Evolutionary conservation across 2,888 invertebrate species (phyloP).

Genomic region (Gortyna flavago): DNA sequence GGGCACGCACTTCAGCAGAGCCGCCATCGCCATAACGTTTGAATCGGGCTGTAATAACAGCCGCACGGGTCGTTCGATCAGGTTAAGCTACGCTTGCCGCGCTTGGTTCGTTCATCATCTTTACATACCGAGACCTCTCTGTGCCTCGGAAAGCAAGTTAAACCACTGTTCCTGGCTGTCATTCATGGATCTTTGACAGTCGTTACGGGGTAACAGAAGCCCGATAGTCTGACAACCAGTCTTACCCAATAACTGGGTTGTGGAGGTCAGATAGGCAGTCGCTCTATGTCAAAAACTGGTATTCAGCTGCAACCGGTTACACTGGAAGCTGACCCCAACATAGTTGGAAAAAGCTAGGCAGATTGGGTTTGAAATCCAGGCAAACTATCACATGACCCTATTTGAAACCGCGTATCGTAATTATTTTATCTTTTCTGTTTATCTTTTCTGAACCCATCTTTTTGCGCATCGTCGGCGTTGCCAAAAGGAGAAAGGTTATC

Average conservation of each 20-base stretch:
- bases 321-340: background rate
- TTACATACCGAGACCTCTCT: background rate
- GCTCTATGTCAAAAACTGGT: too few species aligned
- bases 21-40: too few species aligned
- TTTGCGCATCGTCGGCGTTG: background rate
- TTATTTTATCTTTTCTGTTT: background rate
- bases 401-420: background rate
- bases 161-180: background rate
- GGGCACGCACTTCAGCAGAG: too few species aligned
- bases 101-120: too few species aligned
- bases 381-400: background rate
- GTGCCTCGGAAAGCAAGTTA: background rate
- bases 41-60: too few species aligned
- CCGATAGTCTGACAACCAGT: background rate
- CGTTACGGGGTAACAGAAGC: background rate
- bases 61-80: background rate
- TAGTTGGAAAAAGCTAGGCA: background rate
- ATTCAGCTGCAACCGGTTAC: background rate
- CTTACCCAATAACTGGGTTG: background rate
- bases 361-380: background rate
- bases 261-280: background rate
- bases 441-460: background rate
- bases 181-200: background rate
- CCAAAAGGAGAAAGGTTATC: constrained; percentile 31
- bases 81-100: too few species aligned